Percentiles rank a stretch among this genome's conserved stretches.
Conservation (phyloP, 1,140 invertebrate genomes). For the Gryllus bimaculatus region DNA sequence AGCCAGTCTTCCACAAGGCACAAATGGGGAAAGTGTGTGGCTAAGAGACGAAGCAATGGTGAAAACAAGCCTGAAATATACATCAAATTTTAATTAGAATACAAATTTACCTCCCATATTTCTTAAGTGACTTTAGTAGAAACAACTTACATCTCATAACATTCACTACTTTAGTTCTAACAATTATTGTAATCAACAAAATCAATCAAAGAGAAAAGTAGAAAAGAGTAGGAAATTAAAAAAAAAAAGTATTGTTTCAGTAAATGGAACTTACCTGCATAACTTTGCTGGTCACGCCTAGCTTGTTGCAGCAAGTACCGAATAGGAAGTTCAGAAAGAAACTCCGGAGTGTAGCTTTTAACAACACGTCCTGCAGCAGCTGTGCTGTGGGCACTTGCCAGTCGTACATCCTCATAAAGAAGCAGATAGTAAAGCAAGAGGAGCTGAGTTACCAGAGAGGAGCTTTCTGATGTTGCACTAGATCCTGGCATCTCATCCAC, state of each 20-base stretch:
- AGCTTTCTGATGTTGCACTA: neutral
- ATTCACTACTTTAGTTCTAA: too few species aligned
- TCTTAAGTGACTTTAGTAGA: neutral
- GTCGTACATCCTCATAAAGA: conserved; percentile 82
- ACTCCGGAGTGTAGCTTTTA: conserved; percentile 78
- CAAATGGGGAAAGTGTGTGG: conserved; percentile 89
- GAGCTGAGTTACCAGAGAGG: conserved; percentile 74
- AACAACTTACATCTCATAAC: too few species aligned
- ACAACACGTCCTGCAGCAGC: conserved; percentile 61
- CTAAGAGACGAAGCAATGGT: conserved; percentile 70
- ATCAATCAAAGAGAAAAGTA: neutral
- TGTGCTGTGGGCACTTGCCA: conserved; percentile 66
- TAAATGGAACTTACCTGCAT: conserved; percentile 42
- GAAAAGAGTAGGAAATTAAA: neutral
- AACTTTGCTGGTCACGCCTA: conserved; percentile 82
- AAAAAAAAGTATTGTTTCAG: neutral
- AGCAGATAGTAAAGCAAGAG: conserved; percentile 86
- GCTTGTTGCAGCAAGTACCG: conserved; percentile 90
- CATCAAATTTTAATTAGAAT: neutral
- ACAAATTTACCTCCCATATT: too few species aligned
- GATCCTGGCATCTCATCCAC: neutral
- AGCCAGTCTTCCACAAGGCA: conserved; percentile 94
- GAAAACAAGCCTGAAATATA: conserved; percentile 59
- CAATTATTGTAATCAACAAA: too few species aligned
- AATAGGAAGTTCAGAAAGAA: conserved; percentile 85